phyloP scores from a whole-genome alignment of 2,797 vertebrate genomes.

The Notoglanidium macrostoma region DNA sequence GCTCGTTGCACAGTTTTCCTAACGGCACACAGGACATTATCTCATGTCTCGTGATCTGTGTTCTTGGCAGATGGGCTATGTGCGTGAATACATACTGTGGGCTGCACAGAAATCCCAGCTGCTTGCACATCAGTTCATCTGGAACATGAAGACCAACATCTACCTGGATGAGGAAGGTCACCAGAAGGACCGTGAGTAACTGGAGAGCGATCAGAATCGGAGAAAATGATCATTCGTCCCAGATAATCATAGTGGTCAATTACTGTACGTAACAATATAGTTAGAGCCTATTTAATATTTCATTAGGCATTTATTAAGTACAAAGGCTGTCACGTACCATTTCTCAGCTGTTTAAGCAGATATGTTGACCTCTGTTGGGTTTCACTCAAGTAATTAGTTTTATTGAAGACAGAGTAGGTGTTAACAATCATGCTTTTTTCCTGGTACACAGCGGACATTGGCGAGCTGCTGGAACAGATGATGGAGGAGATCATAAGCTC shows the following conservation, averaged over 20 bases:
- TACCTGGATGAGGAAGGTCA: constrained; percentile 93
- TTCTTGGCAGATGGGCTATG: constrained; percentile 89
- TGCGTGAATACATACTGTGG: constrained; percentile 96
- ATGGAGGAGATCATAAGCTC: constrained; percentile 93
- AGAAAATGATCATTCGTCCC: background rate
- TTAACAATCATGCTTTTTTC: background rate
- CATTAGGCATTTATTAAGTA: background rate
- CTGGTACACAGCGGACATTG: constrained; percentile 86
- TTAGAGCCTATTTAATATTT: background rate
- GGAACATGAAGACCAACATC: constrained; percentile 99
- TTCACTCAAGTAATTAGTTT: background rate
- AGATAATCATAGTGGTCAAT: background rate
- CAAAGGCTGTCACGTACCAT: background rate
- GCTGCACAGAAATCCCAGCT: constrained; percentile 95
- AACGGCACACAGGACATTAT: background rate
- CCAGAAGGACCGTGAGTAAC: constrained; percentile 91
- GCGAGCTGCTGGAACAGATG: constrained; percentile 93
- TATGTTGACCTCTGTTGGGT: background rate
- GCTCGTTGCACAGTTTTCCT: background rate
- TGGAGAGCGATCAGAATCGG: background rate
- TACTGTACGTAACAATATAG: background rate
- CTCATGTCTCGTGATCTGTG: background rate
- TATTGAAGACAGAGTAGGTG: background rate
- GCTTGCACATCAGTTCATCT: constrained; percentile 96
- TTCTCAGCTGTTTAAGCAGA: background rate